Base-by-base conservation (phyloP, 2,797 vertebrate species). In the Phyllotis vaccarum region DNA sequence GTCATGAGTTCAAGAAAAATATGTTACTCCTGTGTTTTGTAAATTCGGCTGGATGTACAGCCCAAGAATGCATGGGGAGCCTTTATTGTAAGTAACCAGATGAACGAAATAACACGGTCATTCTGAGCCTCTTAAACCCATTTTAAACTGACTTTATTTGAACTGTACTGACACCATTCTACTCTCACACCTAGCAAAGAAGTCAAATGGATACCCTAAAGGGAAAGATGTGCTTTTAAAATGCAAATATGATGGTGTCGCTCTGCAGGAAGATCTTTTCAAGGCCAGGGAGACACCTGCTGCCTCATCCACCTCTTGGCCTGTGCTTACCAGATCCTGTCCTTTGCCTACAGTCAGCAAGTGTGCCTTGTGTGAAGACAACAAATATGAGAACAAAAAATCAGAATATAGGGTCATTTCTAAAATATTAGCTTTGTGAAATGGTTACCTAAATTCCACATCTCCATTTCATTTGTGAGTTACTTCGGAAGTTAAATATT, bases 1-100 rank as follows among this genome's bases (percentile, higher is more conserved):
- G 75, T 79, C 75, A 60, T 56, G 60, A 96, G 80, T 68, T 76
- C 92, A 89, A 97, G 60, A 60, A 75, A n/a, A 21, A 31, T 72
- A 76, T 21, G 16, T 19, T 83, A 22, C 58, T 89, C 31, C 72
- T 70, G 5, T 70, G 17, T 87, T 80, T 54, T 9, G 0, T n/a
- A 78, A 92, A 87, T 94, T 93, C 49, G 94, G 68, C 43, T 75
- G 34, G 37, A 82, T 40, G 37, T 19, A 37, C 34, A 93, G 76
- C 27, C 86, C 21, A 68, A 91, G 76, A 88, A 31, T 68, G 70
- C 12, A 83, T 19, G 29, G 62, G 37, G 56, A 95, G 22, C n/a
- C 49, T 34, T 27, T 37, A 1, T 86, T 94, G 40, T 68, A 86
- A 90, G 56, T 37, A 93, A 92, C 6, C 7, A 92, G 46, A 72